Evolutionary conservation across 2,797 vertebrate species (phyloP).

Genomic region (Decapterus maruadsi): DNA sequence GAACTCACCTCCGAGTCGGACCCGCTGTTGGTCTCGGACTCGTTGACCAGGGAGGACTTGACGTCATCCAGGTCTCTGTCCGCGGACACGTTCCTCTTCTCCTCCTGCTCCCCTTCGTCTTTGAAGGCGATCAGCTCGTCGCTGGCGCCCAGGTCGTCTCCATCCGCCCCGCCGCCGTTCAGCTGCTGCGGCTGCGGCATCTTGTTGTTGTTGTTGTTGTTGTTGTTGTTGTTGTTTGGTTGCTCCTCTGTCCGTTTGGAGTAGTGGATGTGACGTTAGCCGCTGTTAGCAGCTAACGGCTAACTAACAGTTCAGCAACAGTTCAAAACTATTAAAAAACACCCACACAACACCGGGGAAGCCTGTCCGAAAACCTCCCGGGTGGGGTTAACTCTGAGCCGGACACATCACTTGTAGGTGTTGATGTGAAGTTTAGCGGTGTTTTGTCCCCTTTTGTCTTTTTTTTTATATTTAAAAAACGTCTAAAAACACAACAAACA

Average conservation of each 20-base stretch:
- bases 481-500: slow-evolving; percentile 6
- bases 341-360: background rate
- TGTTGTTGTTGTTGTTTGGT: too few relatives aligned
- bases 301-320: too few relatives aligned
- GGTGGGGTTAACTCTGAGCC: background rate
- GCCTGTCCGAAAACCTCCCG: background rate
- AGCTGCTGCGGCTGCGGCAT: slow-evolving; percentile 81
- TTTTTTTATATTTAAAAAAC: too few relatives aligned
- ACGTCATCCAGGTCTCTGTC: slow-evolving; percentile 93
- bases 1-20: slow-evolving; percentile 91
- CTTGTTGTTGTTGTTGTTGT: too few relatives aligned
- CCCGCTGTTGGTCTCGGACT: slow-evolving; percentile 91
- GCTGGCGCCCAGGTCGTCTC: slow-evolving; percentile 91
- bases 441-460: background rate
- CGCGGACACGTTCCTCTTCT: slow-evolving; percentile 89
- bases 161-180: slow-evolving; percentile 77
- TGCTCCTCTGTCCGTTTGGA: too few relatives aligned
- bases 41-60: slow-evolving; percentile 94
- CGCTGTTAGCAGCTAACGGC: slow-evolving; percentile 36
- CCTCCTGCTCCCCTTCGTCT: slow-evolving; percentile 93
- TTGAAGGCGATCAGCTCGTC: slow-evolving; percentile 94
- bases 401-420: background rate
- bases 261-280: slow-evolving; percentile 68
- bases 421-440: accelerated
- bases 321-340: background rate